Base-by-base conservation (phyloP, 2,797 vertebrate genomes). In the Esox lucius region DNA sequence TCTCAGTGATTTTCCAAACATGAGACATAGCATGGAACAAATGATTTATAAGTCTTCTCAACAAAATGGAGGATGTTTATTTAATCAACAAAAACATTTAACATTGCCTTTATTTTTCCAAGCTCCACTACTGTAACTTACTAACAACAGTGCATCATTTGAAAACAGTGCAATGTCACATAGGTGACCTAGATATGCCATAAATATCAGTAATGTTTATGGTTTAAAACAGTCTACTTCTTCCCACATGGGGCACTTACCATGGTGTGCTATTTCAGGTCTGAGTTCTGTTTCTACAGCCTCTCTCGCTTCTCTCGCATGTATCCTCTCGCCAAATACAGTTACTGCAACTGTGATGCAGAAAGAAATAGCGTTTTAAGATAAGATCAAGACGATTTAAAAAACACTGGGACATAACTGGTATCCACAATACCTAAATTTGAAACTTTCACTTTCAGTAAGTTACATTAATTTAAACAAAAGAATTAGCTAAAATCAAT, bases 231-330 rank as follows among this genome's bases (percentile, higher is more conserved):
- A 24, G 56, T 17, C 22, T 24, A 22, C 56, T 59, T 24, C n/a
- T 24, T 22, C 3, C 0, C n/a, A 24, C n/a, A 59, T 11, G n/a
- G 22, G 22, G 22, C 12, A 24, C n/a, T 12, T 16, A 59, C 11
- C 56, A 11, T 59, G n/a, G 11, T 64, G 26, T 64, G 48, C 49
- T 71, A 22, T 56, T 16, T 6, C 70, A 56, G 26, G 70, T 71
- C 48, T 11, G 16, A 65, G 62, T 12, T 42, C 24, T 12, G 17
- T 31, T 53, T 16, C 15, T 56, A 26, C 7, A 19, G 49, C 51
- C 19, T 35, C 70, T 56, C 46, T 16, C 26, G 69, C n/a, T 51
- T 56, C 70, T 59, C 51, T 56, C 22, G 31, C 51, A 9, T 71
- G 13, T 6, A 49, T 33, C 17, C 28, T 39, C 31, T 51, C 71